Conservation (phyloP, 2,797 vertebrate species). For the Falco novaeseelandiae region DNA sequence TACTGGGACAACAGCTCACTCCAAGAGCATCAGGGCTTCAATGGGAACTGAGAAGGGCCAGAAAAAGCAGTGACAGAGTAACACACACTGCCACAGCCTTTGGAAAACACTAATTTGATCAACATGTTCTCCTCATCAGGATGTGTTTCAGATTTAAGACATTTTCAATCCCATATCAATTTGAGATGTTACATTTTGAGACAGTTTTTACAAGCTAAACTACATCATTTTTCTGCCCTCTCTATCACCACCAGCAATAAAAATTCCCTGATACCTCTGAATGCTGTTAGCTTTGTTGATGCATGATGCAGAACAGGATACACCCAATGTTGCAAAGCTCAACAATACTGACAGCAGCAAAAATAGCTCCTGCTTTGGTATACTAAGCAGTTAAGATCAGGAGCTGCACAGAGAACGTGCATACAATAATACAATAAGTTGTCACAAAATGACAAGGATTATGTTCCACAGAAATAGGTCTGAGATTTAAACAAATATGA, state of each 20-base stretch:
- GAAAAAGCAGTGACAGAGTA: neutral
- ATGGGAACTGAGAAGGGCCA: rapidly evolving
- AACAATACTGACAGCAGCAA: neutral
- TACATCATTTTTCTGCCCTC: neutral
- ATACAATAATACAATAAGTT: neutral
- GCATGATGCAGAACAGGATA: neutral
- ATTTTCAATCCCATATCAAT: rapidly evolving
- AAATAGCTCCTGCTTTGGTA: neutral
- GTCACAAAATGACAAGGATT: neutral
- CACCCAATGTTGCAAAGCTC: neutral
- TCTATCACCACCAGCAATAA: neutral
- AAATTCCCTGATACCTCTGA: neutral
- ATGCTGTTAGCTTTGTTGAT: neutral
- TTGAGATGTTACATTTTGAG: neutral
- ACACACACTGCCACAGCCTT: neutral
- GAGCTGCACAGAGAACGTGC: neutral
- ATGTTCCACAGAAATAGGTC: neutral
- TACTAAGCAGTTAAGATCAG: neutral
- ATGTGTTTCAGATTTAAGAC: neutral
- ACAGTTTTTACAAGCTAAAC: neutral
- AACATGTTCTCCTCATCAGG: rapidly evolving
- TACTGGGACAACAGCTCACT: neutral
- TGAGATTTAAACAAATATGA: neutral
- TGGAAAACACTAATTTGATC: neutral
- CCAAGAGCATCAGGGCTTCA: neutral